Base-by-base conservation (phyloP, 2,797 vertebrate genomes). In the Typhlichthys eigenmanni region DNA sequence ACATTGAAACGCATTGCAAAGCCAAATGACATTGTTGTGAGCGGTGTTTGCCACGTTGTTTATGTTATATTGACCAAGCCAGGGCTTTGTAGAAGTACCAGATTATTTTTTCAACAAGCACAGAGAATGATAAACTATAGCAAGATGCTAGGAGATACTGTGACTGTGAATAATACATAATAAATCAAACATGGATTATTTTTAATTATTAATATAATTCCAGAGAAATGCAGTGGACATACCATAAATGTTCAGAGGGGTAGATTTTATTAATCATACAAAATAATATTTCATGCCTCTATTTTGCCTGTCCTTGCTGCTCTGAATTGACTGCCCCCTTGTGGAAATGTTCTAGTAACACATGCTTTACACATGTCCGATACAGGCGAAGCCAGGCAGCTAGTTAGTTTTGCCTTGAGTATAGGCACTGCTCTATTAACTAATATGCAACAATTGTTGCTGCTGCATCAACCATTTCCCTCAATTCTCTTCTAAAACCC, bases 401-500 rank as follows among this genome's bases (percentile, higher is more conserved):
- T 24, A 62, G 60, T 55, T 10, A 11, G 3, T 58, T 68, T 50
- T 53, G 16, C 47, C 48, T 61, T 55, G 48, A 43, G 47, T 68
- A 68, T 71, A 74, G 58, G 77, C 66, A 78, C 72, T 66, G 64
- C 52, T 50, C 32, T 74, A 75, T 62, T 29, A 60, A 62, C 60
- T 80, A 73, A 69, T 24, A 78, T 4, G 55, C 7, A 55, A 62
- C 43, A 64, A 55, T 61, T 71, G 66, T 58, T 67, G 78, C 69
- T 34, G 71, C 76, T 75, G 61, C 56, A 57, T 85, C 62, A 62
- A 73, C 74, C 63, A 65, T 83, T 91, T 90, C 89, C 89, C 77
- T 67, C 73, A 32, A 91, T 91, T 91, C 87, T 87, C 80, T 67
- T 19, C 5, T 0, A 65, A 69, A 72, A 77, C 80, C 83, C 87